Conservation (phyloP, 2,888 invertebrate species). For the Clanis bilineata region DNA sequence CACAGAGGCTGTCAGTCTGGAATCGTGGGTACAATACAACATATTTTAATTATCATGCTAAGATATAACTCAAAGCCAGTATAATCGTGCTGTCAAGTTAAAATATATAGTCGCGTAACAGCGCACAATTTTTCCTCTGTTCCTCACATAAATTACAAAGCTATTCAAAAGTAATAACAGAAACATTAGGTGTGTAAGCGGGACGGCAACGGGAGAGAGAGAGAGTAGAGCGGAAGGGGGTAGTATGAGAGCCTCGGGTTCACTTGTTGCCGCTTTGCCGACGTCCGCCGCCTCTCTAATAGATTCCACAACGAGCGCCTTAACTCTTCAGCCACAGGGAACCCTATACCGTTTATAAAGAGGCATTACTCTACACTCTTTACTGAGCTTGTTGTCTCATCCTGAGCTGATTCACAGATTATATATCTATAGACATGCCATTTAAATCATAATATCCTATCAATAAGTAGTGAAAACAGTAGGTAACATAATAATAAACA, state of each 20-base stretch:
- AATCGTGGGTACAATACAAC: too few species aligned
- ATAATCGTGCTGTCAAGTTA: neutral
- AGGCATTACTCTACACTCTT: neutral
- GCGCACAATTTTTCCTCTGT: neutral
- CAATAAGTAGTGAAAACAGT: too few species aligned
- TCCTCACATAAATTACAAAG: neutral
- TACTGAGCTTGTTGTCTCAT: too few species aligned
- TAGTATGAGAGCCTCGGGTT: neutral
- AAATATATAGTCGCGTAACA: neutral
- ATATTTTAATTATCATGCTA: too few species aligned
- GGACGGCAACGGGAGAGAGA: neutral
- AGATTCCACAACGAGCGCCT: neutral
- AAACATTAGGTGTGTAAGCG: neutral
- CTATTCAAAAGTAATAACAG: slow-evolving; percentile 4
- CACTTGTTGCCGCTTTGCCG: neutral
- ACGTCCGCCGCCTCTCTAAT: neutral
- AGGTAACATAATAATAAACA: too few species aligned
- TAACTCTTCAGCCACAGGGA: neutral
- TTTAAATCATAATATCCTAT: too few species aligned
- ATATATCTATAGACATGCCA: too few species aligned
- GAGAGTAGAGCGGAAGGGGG: neutral
- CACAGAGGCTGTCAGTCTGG: neutral
- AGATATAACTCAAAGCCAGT: neutral
- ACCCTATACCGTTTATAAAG: neutral
- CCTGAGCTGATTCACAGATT: too few species aligned